phyloP scores from a whole-genome alignment of 64 coral and sea anemone genomes.

The Exaiptasia diaphana region DNA sequence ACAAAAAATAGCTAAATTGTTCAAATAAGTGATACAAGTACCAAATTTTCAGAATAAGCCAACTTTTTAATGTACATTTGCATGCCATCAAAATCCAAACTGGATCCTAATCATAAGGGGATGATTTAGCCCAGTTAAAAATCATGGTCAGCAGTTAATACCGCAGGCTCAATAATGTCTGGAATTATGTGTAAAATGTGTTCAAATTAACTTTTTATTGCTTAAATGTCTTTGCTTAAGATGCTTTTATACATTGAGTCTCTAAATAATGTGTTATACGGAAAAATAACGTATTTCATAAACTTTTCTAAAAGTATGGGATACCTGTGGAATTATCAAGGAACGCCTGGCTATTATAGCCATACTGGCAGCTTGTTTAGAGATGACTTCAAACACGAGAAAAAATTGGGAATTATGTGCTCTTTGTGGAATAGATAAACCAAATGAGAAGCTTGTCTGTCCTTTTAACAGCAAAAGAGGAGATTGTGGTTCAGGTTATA shows the following conservation, averaged over 20 bases:
- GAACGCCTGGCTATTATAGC: background rate
- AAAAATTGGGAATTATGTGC: slow-evolving; percentile 25
- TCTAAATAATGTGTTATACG: background rate
- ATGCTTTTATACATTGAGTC: background rate
- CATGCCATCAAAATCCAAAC: background rate
- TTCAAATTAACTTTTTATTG: background rate
- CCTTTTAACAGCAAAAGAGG: slow-evolving; percentile 1
- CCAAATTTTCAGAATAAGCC: slow-evolving; percentile 13
- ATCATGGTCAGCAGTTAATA: background rate
- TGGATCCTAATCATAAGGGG: background rate
- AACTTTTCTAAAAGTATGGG: background rate
- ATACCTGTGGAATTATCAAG: background rate
- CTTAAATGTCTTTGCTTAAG: background rate
- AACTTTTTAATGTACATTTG: background rate
- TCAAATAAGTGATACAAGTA: slow-evolving; percentile 8
- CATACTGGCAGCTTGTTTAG: background rate
- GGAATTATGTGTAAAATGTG: background rate
- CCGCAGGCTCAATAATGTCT: background rate
- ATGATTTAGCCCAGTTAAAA: background rate
- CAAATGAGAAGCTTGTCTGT: slow-evolving; percentile 26
- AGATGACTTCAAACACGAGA: background rate
- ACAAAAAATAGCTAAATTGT: slow-evolving; percentile 23
- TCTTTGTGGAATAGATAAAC: slow-evolving; percentile 3
- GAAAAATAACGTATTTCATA: background rate
- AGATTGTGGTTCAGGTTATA: slow-evolving; percentile 18